Percentiles rank a stretch among this genome's conserved stretches.
Conservation (phyloP, 2,797 vertebrate genomes). For the Moxostoma hubbsi region DNA sequence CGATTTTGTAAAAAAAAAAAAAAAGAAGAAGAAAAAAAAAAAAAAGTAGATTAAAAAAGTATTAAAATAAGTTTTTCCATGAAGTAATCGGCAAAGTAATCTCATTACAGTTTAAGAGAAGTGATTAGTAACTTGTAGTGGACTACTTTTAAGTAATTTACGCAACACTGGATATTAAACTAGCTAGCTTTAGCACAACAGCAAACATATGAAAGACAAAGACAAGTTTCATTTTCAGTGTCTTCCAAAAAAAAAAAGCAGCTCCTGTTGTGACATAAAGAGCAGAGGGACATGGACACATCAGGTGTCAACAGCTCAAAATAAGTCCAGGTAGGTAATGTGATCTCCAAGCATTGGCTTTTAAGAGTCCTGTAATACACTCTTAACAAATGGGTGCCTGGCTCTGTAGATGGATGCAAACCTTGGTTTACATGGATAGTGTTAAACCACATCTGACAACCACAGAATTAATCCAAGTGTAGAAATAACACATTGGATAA, state of each 20-base stretch:
- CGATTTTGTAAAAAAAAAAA: too few relatives aligned
- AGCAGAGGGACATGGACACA: neutral
- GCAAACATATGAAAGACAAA: neutral
- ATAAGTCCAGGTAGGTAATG: constrained; percentile 13
- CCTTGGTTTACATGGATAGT: neutral
- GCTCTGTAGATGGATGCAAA: neutral
- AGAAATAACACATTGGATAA: constrained; percentile 1
- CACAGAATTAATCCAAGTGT: neutral
- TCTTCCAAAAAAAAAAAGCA: neutral
- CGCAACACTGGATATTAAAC: too few relatives aligned
- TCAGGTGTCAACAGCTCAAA: constrained; percentile 25
- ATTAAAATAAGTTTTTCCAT: too few relatives aligned
- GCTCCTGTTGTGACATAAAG: neutral
- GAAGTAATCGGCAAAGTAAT: too few relatives aligned
- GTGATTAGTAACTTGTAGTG: too few relatives aligned
- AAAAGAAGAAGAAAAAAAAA: too few relatives aligned
- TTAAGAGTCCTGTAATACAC: constrained; percentile 11
- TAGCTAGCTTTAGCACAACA: neutral
- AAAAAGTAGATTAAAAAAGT: too few relatives aligned
- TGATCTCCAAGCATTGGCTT: constrained; percentile 14
- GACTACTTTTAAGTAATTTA: too few relatives aligned
- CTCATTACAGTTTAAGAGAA: too few relatives aligned
- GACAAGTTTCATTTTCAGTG: neutral
- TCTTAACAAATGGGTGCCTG: constrained; percentile 4
- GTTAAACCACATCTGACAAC: neutral